Conservation (phyloP, 2,797 vertebrate species). For the Oreochromis mossambicus region DNA sequence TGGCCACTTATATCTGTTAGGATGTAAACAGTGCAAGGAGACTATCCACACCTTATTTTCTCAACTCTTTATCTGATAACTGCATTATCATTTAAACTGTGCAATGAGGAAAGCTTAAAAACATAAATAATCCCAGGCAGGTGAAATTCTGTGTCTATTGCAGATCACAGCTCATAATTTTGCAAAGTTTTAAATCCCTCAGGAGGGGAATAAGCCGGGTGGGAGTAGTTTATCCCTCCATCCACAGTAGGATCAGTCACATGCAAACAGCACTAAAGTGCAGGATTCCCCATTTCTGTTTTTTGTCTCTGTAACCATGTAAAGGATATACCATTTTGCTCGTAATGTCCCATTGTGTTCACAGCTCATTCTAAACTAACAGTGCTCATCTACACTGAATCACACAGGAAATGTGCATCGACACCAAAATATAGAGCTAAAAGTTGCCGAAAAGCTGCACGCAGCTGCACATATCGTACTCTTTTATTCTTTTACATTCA, state of each 20-base stretch:
- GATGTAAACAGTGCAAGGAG: background rate
- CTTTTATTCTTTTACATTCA: no score
- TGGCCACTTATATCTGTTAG: background rate
- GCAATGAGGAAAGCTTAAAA: background rate
- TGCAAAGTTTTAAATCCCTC: background rate
- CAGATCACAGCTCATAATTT: background rate
- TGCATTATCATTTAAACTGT: fast-evolving
- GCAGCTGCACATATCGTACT: background rate
- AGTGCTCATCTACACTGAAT: background rate
- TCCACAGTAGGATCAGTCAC: background rate
- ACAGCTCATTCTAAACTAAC: background rate
- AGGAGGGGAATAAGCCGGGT: background rate
- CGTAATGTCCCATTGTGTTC: background rate
- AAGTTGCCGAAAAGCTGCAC: background rate
- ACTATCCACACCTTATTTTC: background rate
- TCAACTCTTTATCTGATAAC: background rate
- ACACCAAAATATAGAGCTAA: background rate
- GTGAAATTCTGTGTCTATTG: background rate
- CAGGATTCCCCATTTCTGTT: background rate
- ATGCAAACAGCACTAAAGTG: background rate
- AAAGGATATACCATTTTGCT: fast-evolving
- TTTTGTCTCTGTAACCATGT: background rate
- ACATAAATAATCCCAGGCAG: background rate
- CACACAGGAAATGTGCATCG: background rate
- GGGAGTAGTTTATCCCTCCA: background rate